A percentile compares a stretch with the other conserved stretches of the same genome.
Evolutionary conservation across 2,888 invertebrate genomes (phyloP).

Genomic region (Diadegma fenestrale): DNA sequence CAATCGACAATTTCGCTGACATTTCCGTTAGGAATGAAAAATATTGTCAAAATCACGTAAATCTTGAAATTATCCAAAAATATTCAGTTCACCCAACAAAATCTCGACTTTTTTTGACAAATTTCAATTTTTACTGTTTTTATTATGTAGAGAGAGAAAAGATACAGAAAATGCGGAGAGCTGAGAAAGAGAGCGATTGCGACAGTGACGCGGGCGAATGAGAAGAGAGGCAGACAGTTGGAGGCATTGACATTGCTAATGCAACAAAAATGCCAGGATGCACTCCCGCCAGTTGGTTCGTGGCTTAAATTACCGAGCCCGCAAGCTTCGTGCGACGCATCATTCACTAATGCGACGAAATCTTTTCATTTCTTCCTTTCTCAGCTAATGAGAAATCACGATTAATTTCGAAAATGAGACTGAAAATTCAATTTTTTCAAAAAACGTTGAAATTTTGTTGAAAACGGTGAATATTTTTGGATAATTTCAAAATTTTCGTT

Average conservation of each 20-base stretch:
- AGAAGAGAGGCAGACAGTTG: slow-evolving; percentile 55
- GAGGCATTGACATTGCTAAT: slow-evolving; percentile 82
- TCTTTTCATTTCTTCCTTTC: neutral
- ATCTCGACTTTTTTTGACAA: too few species aligned
- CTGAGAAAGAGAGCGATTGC: neutral
- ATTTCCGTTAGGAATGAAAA: too few species aligned
- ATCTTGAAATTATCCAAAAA: too few species aligned
- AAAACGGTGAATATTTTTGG: too few species aligned
- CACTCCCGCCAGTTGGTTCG: slow-evolving; percentile 55
- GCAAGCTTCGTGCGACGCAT: neutral
- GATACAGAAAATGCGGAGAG: slow-evolving; percentile 28
- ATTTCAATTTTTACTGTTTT: too few species aligned
- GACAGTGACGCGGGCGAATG: slow-evolving; percentile 39
- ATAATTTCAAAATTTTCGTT: too few species aligned
- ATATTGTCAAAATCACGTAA: too few species aligned
- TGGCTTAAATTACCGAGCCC: slow-evolving; percentile 17
- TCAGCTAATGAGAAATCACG: neutral
- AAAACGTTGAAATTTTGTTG: too few species aligned
- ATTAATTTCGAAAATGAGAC: neutral
- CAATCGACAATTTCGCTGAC: too few species aligned
- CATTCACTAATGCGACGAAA: neutral
- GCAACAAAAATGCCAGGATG: slow-evolving; percentile 69
- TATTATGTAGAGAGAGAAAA: slow-evolving; percentile 26
- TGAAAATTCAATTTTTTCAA: too few species aligned
- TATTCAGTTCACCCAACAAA: too few species aligned